These are phyloP conservation scores for Athetis lepigone DNA, from an alignment of 2,888 invertebrate species.

Conservation along the genomic window DNA sequence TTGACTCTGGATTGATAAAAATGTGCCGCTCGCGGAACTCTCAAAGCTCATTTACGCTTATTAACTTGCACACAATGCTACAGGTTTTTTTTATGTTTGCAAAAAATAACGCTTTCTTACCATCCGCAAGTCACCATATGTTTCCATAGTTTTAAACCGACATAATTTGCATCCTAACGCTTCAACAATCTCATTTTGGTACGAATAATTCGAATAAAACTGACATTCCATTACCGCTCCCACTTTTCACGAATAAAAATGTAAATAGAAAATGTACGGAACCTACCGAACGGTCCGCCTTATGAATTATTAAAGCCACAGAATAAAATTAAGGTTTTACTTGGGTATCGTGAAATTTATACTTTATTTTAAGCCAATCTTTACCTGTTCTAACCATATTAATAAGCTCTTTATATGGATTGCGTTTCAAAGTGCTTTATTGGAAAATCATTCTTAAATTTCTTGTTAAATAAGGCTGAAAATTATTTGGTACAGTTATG, in stretches of 20 bases:
- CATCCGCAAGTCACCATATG: constrained; percentile 2
- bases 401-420: constrained; percentile 57
- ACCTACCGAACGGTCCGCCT: constrained; percentile 70
- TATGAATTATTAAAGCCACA: constrained; percentile 76
- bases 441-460: constrained; percentile 9
- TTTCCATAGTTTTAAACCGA: constrained; percentile 42
- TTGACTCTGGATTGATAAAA: too few relatives aligned
- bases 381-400: constrained; percentile 46
- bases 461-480: constrained; percentile 8
- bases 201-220: constrained; percentile 60
- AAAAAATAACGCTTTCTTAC: not conserved
- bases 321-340: constrained; percentile 73
- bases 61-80: too few relatives aligned
- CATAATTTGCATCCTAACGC: constrained; percentile 51
- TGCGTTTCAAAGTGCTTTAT: constrained; percentile 31
- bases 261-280: constrained; percentile 73
- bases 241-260: constrained; percentile 74
- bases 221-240: constrained; percentile 67
- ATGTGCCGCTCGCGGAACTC: too few relatives aligned
- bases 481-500: constrained; percentile 7
- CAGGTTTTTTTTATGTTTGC: too few relatives aligned
- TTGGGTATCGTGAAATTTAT: constrained; percentile 60
- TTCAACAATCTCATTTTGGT: constrained; percentile 56
- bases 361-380: constrained; percentile 58
- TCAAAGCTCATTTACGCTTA: too few relatives aligned